Base-by-base conservation (phyloP, 2,113 vertebrate species). In the Xenopus tropicalis region DNA sequence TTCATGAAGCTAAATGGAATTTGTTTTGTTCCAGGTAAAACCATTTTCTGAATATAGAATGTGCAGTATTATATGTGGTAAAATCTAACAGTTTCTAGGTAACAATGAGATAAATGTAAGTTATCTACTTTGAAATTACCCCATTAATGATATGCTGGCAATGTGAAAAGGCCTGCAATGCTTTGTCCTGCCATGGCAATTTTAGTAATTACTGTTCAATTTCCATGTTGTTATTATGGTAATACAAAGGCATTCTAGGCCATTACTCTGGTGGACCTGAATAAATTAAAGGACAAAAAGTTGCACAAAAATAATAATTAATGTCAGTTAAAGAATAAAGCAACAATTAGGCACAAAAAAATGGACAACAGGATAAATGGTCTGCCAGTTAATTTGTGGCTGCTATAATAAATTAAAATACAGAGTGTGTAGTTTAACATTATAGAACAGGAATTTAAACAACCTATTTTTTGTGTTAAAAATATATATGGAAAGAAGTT, bases 121-220 rank as follows among this genome's bases (percentile, higher is more conserved):
- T 29, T 78, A 61, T 80, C 67, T 81, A 78, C 65, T 80, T 70
- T 82, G 54, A 69, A 72, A 80, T 77, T 78, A 78, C 71, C 83
- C 77, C 81, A 80, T 48, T 65, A 86, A 85, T 79, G 74, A 76
- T 80, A 58, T 66, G 61, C 75, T 72, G 69, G 22, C 9, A 0
- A 58, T 81, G 61, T 78, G 78, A 84, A 86, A 37, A 81, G 78
- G 59, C 42, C 72, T 78, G n/a, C 69, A 81, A n/a, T 82, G 77
- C 77, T 75, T 82, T 70, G 66, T 57, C 79, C 70, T 82, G 64
- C 56, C 78, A 37, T 2, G 77, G 78, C 77, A 86, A 83, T 84
- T 82, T 84, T 46, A 74, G 57, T 75, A 75, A 75, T 75, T 75
- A 61, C 72, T 22, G 66, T 68, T 75, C 66, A 69, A 69, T 75